Base-by-base conservation (phyloP, 2,113 vertebrate genomes). In the Vireo altiloquus region DNA sequence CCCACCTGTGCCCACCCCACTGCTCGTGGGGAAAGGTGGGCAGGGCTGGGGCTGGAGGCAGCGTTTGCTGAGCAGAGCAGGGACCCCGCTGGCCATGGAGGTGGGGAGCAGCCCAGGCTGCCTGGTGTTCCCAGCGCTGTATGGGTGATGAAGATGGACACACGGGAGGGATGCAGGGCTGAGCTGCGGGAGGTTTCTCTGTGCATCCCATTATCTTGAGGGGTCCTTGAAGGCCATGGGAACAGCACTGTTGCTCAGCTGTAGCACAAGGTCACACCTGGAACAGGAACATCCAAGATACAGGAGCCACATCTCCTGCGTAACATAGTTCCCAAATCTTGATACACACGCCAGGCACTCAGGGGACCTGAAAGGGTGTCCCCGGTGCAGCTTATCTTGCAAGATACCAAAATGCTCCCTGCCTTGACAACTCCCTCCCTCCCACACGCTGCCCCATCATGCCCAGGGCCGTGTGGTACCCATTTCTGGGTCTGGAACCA, bases 351-450 rank as follows among this genome's bases (percentile, higher is more conserved):
- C 9, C 31, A 25, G 52, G 25, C 0, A 0, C 30, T 23, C 2
- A 0, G 10, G 0, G 0, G 20, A 39, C 13, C 5, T 0, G 0
- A 19, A 42, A 19, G 23, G 28, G 7, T 52, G 70, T 18, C 37
- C 13, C 56, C 68, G 27, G 4, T 3, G 3, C 7, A 22, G 35
- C 39, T 64, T 4, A 1, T 4, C 70, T 50, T 71, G 20, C 0
- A 0, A 42, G 44, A 72, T 6, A 35, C 20, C 52, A 37, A 19
- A 56, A 37, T 11, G 5, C 11, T 89, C 35, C 60, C 27, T 47
- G 49, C 40, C 33, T 11, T 7, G 42, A 14, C 35, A 65, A 3
- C 37, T 22, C 9, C 77, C 46, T 69, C 47, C 35, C 40, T 81
- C 69, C 40, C 64, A 56, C n/a, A 14, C 0, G 1, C 27, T 56